Evolutionary conservation across 2,888 invertebrate species (phyloP), one percentile per base, ranked within the genome.

Genomic region (Drosophila anomalata): DNA sequence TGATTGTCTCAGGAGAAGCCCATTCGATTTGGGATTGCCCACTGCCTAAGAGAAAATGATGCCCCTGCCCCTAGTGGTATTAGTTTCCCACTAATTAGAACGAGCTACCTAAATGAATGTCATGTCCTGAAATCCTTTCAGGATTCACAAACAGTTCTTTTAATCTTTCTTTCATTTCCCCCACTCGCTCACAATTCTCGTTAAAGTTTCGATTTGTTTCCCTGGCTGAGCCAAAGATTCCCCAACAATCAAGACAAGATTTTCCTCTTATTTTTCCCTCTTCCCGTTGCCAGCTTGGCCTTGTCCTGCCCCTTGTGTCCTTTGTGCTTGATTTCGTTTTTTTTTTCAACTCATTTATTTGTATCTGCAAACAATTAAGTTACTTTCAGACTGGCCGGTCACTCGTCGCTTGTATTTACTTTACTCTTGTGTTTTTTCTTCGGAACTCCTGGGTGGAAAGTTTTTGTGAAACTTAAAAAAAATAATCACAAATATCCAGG

Each of bases 321-420:
- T 59, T 29, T 61, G 41, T 57, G 42, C 24, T 31, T 36, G 11
- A 31, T 44, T 41, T 17, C 51, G 54, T 62, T 69, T 66, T 69
- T 66, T 69, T 54, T 48, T 67, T 73, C 51, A 87, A 77, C 78
- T 85, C 82, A 79, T 87, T 82, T 84, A 73, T 81, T 82, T 79
- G 68, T 79, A 79, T 87, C 84, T 88, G 87, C 88, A 78, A 88
- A 84, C 87, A 84, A 84, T 84, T 88, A 84, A 78, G 87, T 76
- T 78, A 63, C 61, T 69, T 69, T 72, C 58, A 51, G 56, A 69
- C 31, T 46, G 53, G 48, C 50, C 46, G 58, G 58, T 44, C 50
- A 73, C 52, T 54, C 57, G 50, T 60, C 67, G 53, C 58, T 60
- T 57, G 53, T 44, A 46, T 58, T 58, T 62, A 50, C 54, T 73